These are phyloP conservation scores for Ceratosolen solmsi DNA, from an alignment of 1,140 invertebrate genomes.

Conservation along the genomic window DNA sequence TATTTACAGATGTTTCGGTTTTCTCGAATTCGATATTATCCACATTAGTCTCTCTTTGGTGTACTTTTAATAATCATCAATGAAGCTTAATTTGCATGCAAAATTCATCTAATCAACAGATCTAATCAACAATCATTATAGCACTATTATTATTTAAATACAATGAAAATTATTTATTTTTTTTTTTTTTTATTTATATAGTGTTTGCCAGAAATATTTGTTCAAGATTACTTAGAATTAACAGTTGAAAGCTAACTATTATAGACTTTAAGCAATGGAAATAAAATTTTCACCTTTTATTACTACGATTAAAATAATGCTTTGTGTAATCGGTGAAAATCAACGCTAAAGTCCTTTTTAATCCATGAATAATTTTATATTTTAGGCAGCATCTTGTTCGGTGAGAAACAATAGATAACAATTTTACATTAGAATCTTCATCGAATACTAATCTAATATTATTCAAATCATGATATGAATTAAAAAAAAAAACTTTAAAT, in stretches of 20 bases:
- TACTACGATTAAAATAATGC: no score
- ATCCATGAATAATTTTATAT: no score
- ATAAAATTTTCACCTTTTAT: background rate
- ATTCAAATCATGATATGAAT: no score
- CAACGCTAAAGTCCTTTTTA: no score
- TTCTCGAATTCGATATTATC: slow-evolving; percentile 1
- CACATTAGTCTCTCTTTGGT: slow-evolving; percentile 36
- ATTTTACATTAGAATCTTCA: no score
- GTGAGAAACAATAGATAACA: no score
- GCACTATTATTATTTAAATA: slow-evolving; percentile 6
- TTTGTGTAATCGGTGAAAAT: no score
- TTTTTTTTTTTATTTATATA: background rate
- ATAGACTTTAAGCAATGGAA: background rate
- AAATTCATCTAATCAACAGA: slow-evolving; percentile 25
- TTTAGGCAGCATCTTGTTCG: no score
- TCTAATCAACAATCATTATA: slow-evolving; percentile 5
- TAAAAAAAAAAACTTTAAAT: no score
- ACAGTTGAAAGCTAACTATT: no score
- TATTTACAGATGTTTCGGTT: slow-evolving; percentile 50
- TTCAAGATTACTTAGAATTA: no score
- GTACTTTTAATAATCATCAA: slow-evolving; percentile 41
- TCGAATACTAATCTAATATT: no score
- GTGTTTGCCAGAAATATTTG: background rate
- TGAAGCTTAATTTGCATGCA: slow-evolving; percentile 23
- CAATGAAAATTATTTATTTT: slow-evolving; percentile 5